Conservation (phyloP, 2,797 vertebrate species). For the Rhabdophis nuchalis region DNA sequence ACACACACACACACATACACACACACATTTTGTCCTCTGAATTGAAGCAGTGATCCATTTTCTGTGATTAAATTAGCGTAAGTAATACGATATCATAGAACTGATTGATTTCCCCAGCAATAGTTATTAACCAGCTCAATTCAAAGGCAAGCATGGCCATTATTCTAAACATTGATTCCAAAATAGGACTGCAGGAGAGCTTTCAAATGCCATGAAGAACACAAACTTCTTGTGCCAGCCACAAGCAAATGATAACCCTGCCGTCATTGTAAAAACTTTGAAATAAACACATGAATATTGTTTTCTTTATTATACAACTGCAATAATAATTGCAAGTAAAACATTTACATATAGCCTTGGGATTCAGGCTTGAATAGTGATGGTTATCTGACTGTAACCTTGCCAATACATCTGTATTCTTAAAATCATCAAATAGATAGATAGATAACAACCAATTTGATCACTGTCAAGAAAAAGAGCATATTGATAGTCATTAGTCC, state of each 20-base stretch:
- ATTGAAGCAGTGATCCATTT: constrained; percentile 88
- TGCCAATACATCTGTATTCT: background rate
- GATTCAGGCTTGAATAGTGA: background rate
- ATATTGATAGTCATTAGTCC: background rate
- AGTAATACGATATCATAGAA: constrained; percentile 98
- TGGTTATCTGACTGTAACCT: background rate
- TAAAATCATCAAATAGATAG: too few relatives aligned
- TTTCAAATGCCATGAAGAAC: constrained; percentile 56
- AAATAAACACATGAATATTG: background rate
- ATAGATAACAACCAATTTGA: background rate
- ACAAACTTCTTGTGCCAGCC: constrained; percentile 56
- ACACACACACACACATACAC: constrained; percentile 47
- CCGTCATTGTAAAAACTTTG: background rate
- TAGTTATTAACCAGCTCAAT: constrained; percentile 90
- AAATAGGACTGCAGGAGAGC: constrained; percentile 58
- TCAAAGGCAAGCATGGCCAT: constrained; percentile 84
- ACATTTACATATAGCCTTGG: background rate
- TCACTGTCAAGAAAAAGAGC: background rate
- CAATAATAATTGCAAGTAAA: background rate
- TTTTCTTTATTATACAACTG: background rate
- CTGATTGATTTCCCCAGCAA: constrained; percentile 91
- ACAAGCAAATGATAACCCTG: constrained; percentile 6
- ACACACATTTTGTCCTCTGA: constrained; percentile 69
- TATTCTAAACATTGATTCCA: constrained; percentile 91
- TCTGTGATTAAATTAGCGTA: constrained; percentile 97